A percentile compares a stretch with the other conserved stretches of the same genome.
phyloP scores from a whole-genome alignment of 2,797 vertebrate genomes.

The Gobionotothen gibberifrons region DNA sequence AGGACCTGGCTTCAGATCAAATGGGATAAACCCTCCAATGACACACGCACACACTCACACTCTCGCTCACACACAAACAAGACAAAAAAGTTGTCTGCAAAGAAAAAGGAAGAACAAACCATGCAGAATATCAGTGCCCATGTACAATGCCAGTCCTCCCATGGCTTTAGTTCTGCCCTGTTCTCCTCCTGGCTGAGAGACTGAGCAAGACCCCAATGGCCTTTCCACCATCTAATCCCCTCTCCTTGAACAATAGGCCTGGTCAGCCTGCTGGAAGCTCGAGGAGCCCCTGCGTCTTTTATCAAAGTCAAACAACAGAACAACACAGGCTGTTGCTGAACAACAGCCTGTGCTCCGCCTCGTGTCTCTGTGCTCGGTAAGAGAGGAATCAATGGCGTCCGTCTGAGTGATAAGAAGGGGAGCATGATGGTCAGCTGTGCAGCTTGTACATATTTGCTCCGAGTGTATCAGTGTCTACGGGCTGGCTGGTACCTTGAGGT shows the following conservation, averaged over 20 bases:
- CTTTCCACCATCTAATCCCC: conserved; percentile 61
- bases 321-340: conserved; percentile 44
- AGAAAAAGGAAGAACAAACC: conserved; percentile 4
- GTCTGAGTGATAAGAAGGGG: conserved; percentile 61
- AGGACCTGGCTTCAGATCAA: conserved; percentile 50
- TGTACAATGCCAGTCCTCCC: conserved; percentile 27
- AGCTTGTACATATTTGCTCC: conserved; percentile 28
- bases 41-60: conserved; percentile 7
- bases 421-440: conserved; percentile 57
- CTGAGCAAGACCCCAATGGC: conserved; percentile 56
- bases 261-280: conserved; percentile 52
- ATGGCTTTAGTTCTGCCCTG: conserved; percentile 14
- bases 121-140: conserved; percentile 29
- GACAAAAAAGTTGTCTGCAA: neutral
- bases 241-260: conserved; percentile 67
- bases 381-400: conserved; percentile 55
- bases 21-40: conserved; percentile 41
- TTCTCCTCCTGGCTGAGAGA: conserved; percentile 59
- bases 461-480: conserved; percentile 37
- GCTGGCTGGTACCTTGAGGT: conserved; percentile 43
- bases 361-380: conserved; percentile 51
- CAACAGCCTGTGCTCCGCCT: conserved; percentile 48
- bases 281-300: conserved; percentile 50
- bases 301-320: conserved; percentile 66
- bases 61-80: neutral